Base-by-base conservation (phyloP, 1,140 invertebrate species). In the Aphaenogaster ashmeadi region DNA sequence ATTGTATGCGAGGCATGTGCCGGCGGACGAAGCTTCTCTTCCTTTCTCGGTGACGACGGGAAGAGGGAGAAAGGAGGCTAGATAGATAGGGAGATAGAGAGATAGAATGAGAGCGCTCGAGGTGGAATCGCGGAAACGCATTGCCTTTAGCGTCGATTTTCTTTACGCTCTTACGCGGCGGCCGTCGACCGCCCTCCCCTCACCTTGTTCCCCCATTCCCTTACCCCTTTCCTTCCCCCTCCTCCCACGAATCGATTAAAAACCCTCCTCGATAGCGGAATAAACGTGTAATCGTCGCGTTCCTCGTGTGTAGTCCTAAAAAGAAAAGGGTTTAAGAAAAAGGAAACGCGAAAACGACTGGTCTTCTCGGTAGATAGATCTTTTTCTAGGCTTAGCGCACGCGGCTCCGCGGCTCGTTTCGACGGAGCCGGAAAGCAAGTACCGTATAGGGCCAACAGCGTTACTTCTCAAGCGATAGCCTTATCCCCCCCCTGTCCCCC, bases 81-180 rank as follows among this genome's bases (percentile, higher is more conserved):
- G 69, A 85, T 83, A 79, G 80, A 78, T 75, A 87, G 75, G 85
- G 64, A 88, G 75, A 90, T 21, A 52, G 44, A 71, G 27, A 83
- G 18, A 66, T 5, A 69, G 78, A 64, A 54, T 36, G 64, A 60
- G 50, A 13, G 67, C 74, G 72, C 89, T 84, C 78, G 74, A 91
- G 90, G 90, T 88, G 66, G 88, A 27, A 86, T 89, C 72, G 89
- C 87, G 88, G 90, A 88, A 90, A 90, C 81, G 81, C 84, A 84
- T 93, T 91, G 92, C 93, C 93, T 93, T 93, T 93, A 93, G 90
- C 91, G 92, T 93, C 89, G 90, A 89, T 93, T 93, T 93, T 91
- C 81, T 92, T 93, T 89, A 88, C 88, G 64, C 64, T 91, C 77
- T 78, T 91, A 75, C 75, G 44, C 77, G 69, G 90, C 89, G 90